A percentile compares a stretch with the other conserved stretches of the same genome.
Evolutionary conservation across 2,888 invertebrate genomes (phyloP).

Genomic region (Trissolcus japonicus): DNA sequence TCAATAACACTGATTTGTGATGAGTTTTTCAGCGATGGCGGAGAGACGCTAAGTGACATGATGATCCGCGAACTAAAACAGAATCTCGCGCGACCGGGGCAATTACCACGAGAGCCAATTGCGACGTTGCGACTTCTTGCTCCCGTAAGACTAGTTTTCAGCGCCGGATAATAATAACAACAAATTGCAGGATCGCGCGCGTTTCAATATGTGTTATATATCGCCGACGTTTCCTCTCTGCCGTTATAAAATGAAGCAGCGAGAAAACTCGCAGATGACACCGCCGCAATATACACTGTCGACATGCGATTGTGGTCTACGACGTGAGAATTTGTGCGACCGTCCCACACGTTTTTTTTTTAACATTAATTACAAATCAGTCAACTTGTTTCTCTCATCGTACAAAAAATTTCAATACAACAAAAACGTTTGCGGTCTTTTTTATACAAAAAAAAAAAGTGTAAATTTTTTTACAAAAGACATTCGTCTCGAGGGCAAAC

Average conservation of each 20-base stretch:
- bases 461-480: background rate
- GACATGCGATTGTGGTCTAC: slow-evolving; percentile 49
- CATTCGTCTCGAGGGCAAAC: no score
- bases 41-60: slow-evolving; percentile 31
- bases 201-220: slow-evolving; percentile 33
- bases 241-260: slow-evolving; percentile 20
- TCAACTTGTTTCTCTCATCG: background rate
- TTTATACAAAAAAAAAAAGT: background rate
- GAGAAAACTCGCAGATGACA: slow-evolving; percentile 43
- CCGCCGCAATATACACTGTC: slow-evolving; percentile 36
- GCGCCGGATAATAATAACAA: slow-evolving; percentile 45
- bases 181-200: slow-evolving; percentile 45
- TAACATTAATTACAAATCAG: slow-evolving; percentile 32
- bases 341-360: slow-evolving; percentile 13
- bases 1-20: slow-evolving; percentile 41
- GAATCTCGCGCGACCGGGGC: background rate
- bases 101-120: slow-evolving; percentile 25
- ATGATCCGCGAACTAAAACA: slow-evolving; percentile 26
- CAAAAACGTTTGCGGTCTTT: background rate
- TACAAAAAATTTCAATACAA: background rate
- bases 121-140: slow-evolving; percentile 41
- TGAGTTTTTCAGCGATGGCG: slow-evolving; percentile 23
- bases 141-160: slow-evolving; percentile 40
- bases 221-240: slow-evolving; percentile 45
- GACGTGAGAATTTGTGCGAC: slow-evolving; percentile 38